Evolutionary conservation across 2,797 vertebrate genomes (phyloP).

Genomic region (Rousettus madagascariensis): DNA sequence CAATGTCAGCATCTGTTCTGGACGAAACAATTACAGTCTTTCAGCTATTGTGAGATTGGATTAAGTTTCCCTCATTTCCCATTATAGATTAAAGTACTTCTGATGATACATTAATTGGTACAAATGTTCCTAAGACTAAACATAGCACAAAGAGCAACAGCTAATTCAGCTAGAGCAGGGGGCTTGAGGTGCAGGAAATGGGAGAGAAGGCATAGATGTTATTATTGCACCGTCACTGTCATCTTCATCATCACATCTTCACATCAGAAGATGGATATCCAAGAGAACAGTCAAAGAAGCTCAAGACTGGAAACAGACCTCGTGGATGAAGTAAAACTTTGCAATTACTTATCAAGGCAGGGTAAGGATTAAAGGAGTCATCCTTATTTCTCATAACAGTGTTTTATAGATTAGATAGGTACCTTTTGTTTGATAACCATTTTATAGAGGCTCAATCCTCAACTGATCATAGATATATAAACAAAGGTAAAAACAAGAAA

Average conservation of each 20-base stretch:
- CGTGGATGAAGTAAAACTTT: not conserved
- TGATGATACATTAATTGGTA: conserved; percentile 40
- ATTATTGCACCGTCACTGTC: not conserved
- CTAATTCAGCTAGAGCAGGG: not conserved
- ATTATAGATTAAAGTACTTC: conserved; percentile 43
- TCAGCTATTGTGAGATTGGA: conserved; percentile 42
- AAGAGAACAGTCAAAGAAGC: not conserved
- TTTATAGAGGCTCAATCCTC: not conserved
- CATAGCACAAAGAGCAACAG: not conserved
- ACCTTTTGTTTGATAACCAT: not conserved
- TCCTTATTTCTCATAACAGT: not conserved
- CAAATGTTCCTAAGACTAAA: conserved; percentile 32
- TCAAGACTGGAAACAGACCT: not conserved
- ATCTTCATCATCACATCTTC: not conserved
- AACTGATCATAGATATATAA: not conserved
- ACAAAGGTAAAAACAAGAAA: not conserved
- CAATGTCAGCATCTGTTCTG: conserved; percentile 37
- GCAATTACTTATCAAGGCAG: not conserved
- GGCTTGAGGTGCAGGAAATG: no score
- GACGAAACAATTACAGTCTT: conserved; percentile 54
- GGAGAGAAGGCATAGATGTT: not conserved
- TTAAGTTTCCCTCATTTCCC: conserved; percentile 62
- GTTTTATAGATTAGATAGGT: not conserved
- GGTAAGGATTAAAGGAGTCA: not conserved
- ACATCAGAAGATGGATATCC: not conserved